phyloP scores from a whole-genome alignment of 2,888 invertebrate species.

The Cataglyphis rosenhaueri region DNA sequence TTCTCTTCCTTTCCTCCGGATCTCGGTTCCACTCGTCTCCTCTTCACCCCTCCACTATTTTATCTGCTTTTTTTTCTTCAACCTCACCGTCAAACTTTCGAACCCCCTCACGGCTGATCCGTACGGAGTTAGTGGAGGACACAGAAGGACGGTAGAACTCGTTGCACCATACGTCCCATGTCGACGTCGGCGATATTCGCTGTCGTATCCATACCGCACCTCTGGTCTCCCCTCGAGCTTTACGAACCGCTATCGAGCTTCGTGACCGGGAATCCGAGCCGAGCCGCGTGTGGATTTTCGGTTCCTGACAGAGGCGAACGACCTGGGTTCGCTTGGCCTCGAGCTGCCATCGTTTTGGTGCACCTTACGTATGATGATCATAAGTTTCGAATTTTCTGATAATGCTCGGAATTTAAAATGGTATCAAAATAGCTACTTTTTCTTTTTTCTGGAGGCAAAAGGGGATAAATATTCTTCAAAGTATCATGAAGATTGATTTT shows the following conservation, averaged over 20 bases:
- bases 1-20: constrained; percentile 8
- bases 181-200: constrained; percentile 69
- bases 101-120: constrained; percentile 50
- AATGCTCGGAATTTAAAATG: not conserved
- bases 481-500: not conserved
- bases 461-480: not conserved
- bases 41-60: constrained; percentile 22
- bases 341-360: constrained; percentile 18
- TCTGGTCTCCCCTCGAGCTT: constrained; percentile 59
- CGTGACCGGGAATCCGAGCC: constrained; percentile 70
- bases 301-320: constrained; percentile 61
- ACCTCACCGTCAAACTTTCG: constrained; percentile 66
- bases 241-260: constrained; percentile 70
- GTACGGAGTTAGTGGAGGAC: constrained; percentile 30
- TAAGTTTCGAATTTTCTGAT: constrained; percentile 26
- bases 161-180: constrained; percentile 58
- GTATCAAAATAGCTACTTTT: not conserved
- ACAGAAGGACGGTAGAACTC: constrained; percentile 55
- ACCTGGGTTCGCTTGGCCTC: constrained; percentile 35
- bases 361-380: constrained; percentile 25
- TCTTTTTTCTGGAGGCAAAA: not conserved
- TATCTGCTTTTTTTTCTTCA: constrained; percentile 49
- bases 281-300: constrained; percentile 68
- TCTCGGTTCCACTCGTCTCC: not conserved
- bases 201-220: constrained; percentile 68